Conservation (phyloP, 1,140 invertebrate genomes). For the Cylas formicarius region DNA sequence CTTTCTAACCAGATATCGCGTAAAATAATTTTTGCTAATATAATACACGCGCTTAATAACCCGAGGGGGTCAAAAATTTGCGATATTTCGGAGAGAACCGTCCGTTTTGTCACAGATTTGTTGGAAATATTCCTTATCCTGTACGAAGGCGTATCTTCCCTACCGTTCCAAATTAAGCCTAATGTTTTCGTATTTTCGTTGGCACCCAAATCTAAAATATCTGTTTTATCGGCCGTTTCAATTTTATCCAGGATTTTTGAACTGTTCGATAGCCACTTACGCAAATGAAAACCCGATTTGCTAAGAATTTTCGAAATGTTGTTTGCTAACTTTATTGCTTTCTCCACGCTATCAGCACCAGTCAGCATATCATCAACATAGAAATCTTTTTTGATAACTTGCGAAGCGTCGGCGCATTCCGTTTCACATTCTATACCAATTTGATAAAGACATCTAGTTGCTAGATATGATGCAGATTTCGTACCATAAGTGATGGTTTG, state of each 20-base stretch:
- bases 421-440: slow-evolving; percentile 20
- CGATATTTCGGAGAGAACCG: slow-evolving; percentile 4
- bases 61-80: slow-evolving; percentile 12
- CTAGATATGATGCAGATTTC: slow-evolving; percentile 27
- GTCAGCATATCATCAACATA: slow-evolving; percentile 45
- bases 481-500: slow-evolving; percentile 34
- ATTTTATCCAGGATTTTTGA: background rate
- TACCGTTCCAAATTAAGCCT: slow-evolving; percentile 2
- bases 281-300: slow-evolving; percentile 9
- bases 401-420: slow-evolving; percentile 21
- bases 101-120: slow-evolving; percentile 3
- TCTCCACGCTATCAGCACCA: slow-evolving; percentile 20
- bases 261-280: slow-evolving; percentile 10
- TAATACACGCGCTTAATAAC: slow-evolving; percentile 3
- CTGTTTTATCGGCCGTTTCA: background rate
- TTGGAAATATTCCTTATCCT: background rate
- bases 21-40: slow-evolving; percentile 10
- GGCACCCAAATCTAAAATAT: background rate
- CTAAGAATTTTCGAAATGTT: slow-evolving; percentile 6
- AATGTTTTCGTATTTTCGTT: slow-evolving; percentile 2
- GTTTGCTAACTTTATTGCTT: slow-evolving; percentile 11
- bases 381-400: slow-evolving; percentile 36
- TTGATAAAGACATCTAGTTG: slow-evolving; percentile 24
- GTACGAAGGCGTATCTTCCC: background rate
- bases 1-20: slow-evolving; percentile 20